Conservation (phyloP, 2,113 vertebrate species). For the Bufo bufo region DNA sequence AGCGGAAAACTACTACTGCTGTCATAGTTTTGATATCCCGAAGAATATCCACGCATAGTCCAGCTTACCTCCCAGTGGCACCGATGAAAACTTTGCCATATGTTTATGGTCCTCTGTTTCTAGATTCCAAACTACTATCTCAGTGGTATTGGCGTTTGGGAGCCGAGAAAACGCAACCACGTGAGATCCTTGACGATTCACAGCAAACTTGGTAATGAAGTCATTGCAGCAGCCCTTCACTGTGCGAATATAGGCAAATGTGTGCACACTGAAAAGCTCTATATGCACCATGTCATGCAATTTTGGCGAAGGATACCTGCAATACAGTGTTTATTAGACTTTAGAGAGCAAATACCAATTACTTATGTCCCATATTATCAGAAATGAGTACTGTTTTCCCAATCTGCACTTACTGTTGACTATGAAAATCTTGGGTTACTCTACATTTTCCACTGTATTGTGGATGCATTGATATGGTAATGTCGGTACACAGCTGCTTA, state of each 20-base stretch:
- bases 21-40: too few relatives aligned
- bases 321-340: constrained; percentile 6
- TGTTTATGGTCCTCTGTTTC: constrained; percentile 73
- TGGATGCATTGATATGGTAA: too few relatives aligned
- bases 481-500: too few relatives aligned
- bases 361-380: neutral
- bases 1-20: too few relatives aligned
- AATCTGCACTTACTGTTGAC: too few relatives aligned
- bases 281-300: constrained; percentile 65
- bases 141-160: constrained; percentile 61
- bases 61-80: constrained; percentile 60
- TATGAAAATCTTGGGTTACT: too few relatives aligned
- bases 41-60: neutral
- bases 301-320: constrained; percentile 67
- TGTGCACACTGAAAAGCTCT: constrained; percentile 64
- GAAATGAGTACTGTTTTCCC: too few relatives aligned
- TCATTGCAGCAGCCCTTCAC: constrained; percentile 69
- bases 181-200: constrained; percentile 64
- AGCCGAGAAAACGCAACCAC: constrained; percentile 65
- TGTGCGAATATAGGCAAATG: constrained; percentile 65
- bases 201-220: constrained; percentile 65
- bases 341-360: neutral
- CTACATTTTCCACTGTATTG: neutral
- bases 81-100: constrained; percentile 64
- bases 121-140: constrained; percentile 71